A percentile compares a stretch with the other conserved stretches of the same genome.
These are phyloP conservation scores for Halcyon smyrnensis DNA, from an alignment of 2,797 vertebrate species.

Conservation along the genomic window DNA sequence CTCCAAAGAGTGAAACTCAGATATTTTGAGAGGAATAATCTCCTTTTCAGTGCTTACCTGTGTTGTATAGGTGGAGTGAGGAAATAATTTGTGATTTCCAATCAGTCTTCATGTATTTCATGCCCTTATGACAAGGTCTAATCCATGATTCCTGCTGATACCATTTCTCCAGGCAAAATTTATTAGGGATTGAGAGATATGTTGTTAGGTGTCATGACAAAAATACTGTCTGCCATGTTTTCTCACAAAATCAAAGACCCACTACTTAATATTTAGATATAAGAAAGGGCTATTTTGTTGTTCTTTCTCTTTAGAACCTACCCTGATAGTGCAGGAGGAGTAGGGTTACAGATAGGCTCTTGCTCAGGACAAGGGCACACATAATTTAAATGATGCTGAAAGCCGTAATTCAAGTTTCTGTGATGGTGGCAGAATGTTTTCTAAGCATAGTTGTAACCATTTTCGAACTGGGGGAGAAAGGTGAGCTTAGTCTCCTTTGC, in stretches of 20 bases:
- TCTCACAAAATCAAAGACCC: not conserved
- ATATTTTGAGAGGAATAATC: not conserved
- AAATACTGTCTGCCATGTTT: not conserved
- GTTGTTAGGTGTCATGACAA: not conserved
- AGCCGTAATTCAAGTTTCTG: not conserved
- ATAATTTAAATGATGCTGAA: not conserved
- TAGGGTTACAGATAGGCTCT: not conserved
- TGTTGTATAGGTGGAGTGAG: not conserved
- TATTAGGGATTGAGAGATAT: not conserved
- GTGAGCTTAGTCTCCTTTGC: not conserved
- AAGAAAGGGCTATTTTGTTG: not conserved
- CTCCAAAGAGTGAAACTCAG: not conserved
- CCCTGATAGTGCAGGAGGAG: not conserved
- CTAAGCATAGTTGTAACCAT: not conserved
- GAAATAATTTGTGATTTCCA: not conserved
- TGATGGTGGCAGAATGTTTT: not conserved
- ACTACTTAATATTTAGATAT: not conserved
- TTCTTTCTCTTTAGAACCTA: not conserved
- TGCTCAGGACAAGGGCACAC: not conserved
- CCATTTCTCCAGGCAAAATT: not conserved
- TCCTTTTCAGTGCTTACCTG: not conserved
- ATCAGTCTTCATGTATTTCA: not conserved
- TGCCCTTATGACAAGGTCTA: not conserved
- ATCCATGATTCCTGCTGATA: not conserved
- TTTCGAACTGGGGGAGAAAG: not conserved